Conservation (phyloP, 2,888 invertebrate species). For the Drosophila diplacantha region DNA sequence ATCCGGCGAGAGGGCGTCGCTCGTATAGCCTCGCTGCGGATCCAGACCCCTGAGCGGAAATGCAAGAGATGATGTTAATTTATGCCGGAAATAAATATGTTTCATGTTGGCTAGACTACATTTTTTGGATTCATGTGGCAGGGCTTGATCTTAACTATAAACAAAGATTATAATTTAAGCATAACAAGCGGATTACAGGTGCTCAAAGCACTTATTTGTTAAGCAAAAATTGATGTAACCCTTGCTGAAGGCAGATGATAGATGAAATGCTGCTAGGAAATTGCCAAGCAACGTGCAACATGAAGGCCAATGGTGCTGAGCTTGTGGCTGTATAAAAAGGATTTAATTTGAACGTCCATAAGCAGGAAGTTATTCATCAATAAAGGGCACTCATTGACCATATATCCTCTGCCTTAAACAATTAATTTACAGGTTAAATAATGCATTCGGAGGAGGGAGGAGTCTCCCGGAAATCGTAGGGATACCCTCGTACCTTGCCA, state of each 20-base stretch:
- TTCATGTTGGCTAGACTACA: too few species aligned
- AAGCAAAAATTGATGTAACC: background rate
- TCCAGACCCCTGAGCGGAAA: constrained; percentile 80
- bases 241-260: background rate
- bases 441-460: background rate
- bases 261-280: too few species aligned
- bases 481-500: background rate
- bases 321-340: background rate
- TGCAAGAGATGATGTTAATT: background rate
- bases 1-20: constrained; percentile 81
- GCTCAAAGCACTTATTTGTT: background rate
- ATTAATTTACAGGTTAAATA: background rate
- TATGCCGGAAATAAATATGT: background rate
- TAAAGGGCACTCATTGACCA: background rate
- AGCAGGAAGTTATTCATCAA: background rate
- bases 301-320: too few species aligned
- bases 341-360: background rate
- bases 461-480: constrained; percentile 3
- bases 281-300: too few species aligned
- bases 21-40: constrained; percentile 81
- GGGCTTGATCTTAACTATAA: too few species aligned
- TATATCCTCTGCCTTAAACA: background rate
- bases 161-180: background rate
- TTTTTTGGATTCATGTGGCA: too few species aligned
- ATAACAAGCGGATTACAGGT: background rate